phyloP scores from a whole-genome alignment of 2,888 invertebrate species.

The Alentia gelatinosa region DNA sequence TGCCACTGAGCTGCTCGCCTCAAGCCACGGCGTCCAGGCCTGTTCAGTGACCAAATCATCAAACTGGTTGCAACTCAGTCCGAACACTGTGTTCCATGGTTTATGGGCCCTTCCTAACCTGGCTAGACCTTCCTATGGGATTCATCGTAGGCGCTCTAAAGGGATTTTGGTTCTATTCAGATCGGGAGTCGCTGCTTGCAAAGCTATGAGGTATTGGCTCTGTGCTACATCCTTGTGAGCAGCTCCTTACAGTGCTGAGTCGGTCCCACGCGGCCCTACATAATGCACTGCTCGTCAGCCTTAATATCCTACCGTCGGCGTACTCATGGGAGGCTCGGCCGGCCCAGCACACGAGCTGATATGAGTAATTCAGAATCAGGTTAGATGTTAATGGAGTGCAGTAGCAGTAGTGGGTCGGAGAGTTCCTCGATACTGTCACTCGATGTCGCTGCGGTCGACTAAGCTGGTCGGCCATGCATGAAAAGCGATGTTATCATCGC shows the following conservation, averaged over 20 bases:
- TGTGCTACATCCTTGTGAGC: too few species aligned
- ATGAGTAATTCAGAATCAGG: constrained; percentile 28
- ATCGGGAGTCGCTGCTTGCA: too few species aligned
- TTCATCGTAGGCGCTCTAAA: too few species aligned
- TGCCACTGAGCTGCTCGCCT: too few species aligned
- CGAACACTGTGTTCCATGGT: too few species aligned
- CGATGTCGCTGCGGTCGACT: neutral
- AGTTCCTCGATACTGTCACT: neutral
- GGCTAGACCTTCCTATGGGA: too few species aligned
- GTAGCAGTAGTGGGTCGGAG: neutral
- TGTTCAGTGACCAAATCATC: too few species aligned
- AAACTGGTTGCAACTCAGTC: too few species aligned
- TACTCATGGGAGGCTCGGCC: neutral
- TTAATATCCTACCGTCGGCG: neutral
- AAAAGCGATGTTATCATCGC: neutral
- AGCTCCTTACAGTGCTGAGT: neutral
- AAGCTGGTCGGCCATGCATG: neutral
- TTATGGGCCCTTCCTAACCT: too few species aligned
- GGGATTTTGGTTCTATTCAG: too few species aligned
- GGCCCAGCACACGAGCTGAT: neutral
- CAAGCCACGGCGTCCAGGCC: too few species aligned
- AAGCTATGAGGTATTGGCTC: too few species aligned
- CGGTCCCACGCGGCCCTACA: neutral
- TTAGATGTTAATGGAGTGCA: constrained; percentile 24
- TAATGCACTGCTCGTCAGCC: neutral